A percentile compares a stretch with the other conserved stretches of the same genome.
Conservation (phyloP, 1,140 invertebrate genomes). For the Maniola jurtina region DNA sequence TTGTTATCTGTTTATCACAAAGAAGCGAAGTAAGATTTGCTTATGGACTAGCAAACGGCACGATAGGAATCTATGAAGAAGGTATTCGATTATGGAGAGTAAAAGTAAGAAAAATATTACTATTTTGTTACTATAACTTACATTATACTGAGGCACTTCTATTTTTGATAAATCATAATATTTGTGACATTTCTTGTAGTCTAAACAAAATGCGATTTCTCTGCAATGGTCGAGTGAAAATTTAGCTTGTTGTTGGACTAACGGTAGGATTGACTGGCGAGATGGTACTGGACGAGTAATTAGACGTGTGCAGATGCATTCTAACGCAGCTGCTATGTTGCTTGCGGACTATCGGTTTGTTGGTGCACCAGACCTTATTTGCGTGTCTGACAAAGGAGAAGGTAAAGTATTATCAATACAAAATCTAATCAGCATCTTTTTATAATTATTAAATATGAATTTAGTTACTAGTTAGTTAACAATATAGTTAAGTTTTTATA, state of each 20-base stretch:
- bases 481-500: too few relatives aligned
- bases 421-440: not conserved
- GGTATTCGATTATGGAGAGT: conserved; percentile 93
- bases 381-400: conserved; percentile 92
- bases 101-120: conserved; percentile 84
- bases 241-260: conserved; percentile 87
- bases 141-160: too few relatives aligned
- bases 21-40: conserved; percentile 87
- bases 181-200: conserved; percentile 62
- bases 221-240: conserved; percentile 84
- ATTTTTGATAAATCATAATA: not conserved
- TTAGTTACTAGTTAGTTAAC: too few relatives aligned
- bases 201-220: conserved; percentile 87
- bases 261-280: conserved; percentile 94
- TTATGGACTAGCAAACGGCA: conserved; percentile 95
- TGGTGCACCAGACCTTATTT: conserved; percentile 90
- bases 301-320: conserved; percentile 88
- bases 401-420: conserved; percentile 78
- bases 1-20: conserved; percentile 86
- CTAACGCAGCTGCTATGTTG: conserved; percentile 89
- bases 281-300: conserved; percentile 90
- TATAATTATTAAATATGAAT: too few relatives aligned
- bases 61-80: conserved; percentile 95
- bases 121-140: not conserved
- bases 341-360: conserved; percentile 90